Evolutionary conservation across 2,888 invertebrate genomes (phyloP), one percentile per base, ranked within the genome.

Genomic region (Agrotis ipsilon): DNA sequence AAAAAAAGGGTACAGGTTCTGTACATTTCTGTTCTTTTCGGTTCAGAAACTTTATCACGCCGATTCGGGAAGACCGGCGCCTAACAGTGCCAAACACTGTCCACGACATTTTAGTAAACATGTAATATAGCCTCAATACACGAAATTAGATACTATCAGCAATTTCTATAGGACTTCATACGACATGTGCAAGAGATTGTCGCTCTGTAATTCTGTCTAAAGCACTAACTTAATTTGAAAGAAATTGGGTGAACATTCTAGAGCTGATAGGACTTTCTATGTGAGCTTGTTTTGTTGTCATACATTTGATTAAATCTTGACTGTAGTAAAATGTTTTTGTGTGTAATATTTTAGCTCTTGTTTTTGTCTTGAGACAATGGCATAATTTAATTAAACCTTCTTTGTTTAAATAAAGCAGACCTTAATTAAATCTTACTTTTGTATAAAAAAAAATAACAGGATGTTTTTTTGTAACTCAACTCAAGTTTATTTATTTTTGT

Each of bases 141-240:
- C 27, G 32, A 67, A 39, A 57, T 52, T 67, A 39, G n/a, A n/a
- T n/a, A n/a, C 57, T 71, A 11, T 60, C 7, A 69, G 43, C 13
- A 68, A 69, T 75, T 68, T 59, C 43, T 19, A 24, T 61, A 24
- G n/a, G n/a, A n/a, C n/a, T n/a, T n/a, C n/a, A n/a, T n/a, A n/a
- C 43, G 51, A 62, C 9, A 55, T 43, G 68, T 52, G 51, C 66
- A 59, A 69, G 21, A 81, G 52, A 75, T 75, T 58, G 48, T 54
- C 70, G 74, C 55, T 70, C 63, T 64, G 70, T 75, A 64, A 72
- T 84, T 84, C 62, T 57, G 65, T 58, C 59, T 67, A 39, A 69
- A 72, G 54, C 82, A 80, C 82, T 84, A 78, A 82, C 85, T 63
- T 75, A 62, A 72, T 76, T 68, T 64, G 73, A 69, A 79, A 78